A percentile compares a stretch with the other conserved stretches of the same genome.
Evolutionary conservation across 2,113 vertebrate genomes (phyloP).

Genomic region (Sceloporus undulatus): DNA sequence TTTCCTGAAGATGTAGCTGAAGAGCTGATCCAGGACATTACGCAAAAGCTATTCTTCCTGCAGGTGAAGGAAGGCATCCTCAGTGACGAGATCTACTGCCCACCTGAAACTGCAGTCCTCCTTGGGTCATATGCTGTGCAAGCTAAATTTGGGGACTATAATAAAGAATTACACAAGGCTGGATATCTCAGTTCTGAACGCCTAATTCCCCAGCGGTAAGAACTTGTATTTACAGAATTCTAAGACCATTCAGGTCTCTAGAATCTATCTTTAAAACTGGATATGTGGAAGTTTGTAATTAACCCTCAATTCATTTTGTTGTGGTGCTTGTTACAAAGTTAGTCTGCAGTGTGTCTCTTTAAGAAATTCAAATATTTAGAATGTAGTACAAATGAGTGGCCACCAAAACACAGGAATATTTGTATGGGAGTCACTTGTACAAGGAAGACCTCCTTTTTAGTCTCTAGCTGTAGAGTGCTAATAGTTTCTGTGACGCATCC

Average conservation of each 20-base stretch:
- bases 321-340: not conserved
- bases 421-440: too few species aligned
- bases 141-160: conserved; percentile 95
- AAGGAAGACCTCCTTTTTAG: not conserved
- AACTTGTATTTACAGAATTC: not conserved
- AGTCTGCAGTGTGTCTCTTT: too few species aligned
- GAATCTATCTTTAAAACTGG: not conserved
- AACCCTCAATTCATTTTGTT: not conserved
- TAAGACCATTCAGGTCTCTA: accelerated
- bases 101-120: conserved; percentile 94
- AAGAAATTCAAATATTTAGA: too few species aligned
- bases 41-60: conserved; percentile 96
- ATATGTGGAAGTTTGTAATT: not conserved
- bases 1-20: conserved; percentile 94
- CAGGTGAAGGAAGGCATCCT: conserved; percentile 95
- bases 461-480: too few species aligned
- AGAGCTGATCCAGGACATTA: conserved; percentile 96
- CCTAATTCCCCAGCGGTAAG: conserved; percentile 92
- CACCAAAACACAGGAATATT: not conserved
- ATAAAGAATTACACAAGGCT: conserved; percentile 85
- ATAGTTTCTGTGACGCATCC: too few species aligned
- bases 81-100: conserved; percentile 94
- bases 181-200: conserved; percentile 92
- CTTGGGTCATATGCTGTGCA: conserved; percentile 96
- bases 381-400: not conserved